Conservation (phyloP, 2,797 vertebrate genomes). For the Hemitrygon akajei region DNA sequence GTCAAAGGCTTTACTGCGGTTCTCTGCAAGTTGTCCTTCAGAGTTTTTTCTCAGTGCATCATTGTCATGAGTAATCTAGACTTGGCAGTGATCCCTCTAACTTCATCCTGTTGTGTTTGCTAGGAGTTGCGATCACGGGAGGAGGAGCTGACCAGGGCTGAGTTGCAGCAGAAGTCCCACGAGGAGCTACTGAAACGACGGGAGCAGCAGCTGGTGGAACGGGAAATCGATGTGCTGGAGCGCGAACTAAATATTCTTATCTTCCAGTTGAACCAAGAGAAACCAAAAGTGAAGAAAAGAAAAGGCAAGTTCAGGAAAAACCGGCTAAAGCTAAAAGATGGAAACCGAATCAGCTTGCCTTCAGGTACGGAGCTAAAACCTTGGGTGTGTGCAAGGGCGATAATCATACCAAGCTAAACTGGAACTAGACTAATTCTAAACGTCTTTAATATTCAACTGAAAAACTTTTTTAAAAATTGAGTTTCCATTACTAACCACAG, state of each 20-base stretch:
- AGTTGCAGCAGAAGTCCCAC: slow-evolving; percentile 89
- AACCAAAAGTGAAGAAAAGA: slow-evolving; percentile 86
- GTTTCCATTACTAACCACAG: too few species aligned
- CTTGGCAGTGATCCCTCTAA: neutral
- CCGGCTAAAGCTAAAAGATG: slow-evolving; percentile 83
- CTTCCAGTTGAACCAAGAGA: slow-evolving; percentile 90
- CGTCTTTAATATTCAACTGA: too few species aligned
- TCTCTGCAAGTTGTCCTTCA: too few species aligned
- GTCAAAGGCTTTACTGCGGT: too few species aligned
- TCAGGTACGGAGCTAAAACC: slow-evolving; percentile 64
- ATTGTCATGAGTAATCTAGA: neutral
- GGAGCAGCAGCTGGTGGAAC: slow-evolving; percentile 82
- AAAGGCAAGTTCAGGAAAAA: slow-evolving; percentile 89
- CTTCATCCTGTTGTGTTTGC: slow-evolving; percentile 11
- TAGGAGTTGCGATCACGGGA: slow-evolving; percentile 88
- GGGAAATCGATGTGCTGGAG: slow-evolving; percentile 87
- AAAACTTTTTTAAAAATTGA: neutral
- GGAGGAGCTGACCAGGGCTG: slow-evolving; percentile 80
- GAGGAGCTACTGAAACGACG: slow-evolving; percentile 80
- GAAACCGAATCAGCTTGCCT: slow-evolving; percentile 90
- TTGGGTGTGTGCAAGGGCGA: neutral
- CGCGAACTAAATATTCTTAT: slow-evolving; percentile 90
- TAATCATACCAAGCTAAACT: neutral
- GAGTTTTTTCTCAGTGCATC: neutral
- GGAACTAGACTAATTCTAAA: neutral